These are phyloP conservation scores for Megathymus violae DNA, from an alignment of 1,140 invertebrate species.

Conservation along the genomic window DNA sequence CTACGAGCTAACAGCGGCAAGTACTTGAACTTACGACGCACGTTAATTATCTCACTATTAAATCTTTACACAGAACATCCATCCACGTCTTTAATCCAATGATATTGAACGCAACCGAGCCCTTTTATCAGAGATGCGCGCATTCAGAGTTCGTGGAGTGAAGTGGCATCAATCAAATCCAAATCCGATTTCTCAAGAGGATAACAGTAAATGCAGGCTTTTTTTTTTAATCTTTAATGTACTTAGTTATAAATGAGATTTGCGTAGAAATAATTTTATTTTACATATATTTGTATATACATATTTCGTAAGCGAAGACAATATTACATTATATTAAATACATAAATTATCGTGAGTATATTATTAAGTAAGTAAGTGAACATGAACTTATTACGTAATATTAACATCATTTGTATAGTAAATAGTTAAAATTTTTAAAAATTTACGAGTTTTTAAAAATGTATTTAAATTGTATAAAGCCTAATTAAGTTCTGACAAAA, in stretches of 20 bases:
- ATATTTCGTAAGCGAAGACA: too few relatives aligned
- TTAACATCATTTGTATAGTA: too few relatives aligned
- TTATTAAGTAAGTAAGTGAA: too few relatives aligned
- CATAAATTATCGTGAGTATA: too few relatives aligned
- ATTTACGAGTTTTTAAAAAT: too few relatives aligned
- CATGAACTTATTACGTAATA: too few relatives aligned
- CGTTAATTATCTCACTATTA: slow-evolving; percentile 12
- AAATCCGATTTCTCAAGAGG: slow-evolving; percentile 16
- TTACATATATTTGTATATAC: too few relatives aligned
- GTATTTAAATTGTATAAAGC: too few relatives aligned
- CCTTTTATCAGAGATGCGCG: slow-evolving; percentile 3
- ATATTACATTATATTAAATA: too few relatives aligned
- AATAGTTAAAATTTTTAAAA: too few relatives aligned
- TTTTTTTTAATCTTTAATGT: slow-evolving; percentile 1
- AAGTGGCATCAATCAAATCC: slow-evolving; percentile 26
- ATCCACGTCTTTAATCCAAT: slow-evolving; percentile 24
- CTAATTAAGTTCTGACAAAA: too few relatives aligned
- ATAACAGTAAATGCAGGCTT: slow-evolving; percentile 9
- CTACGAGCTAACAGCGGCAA: not conserved
- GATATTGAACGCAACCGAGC: slow-evolving; percentile 22
- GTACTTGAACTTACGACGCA: slow-evolving; percentile 15
- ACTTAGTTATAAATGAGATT: not conserved
- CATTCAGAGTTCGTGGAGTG: not conserved
- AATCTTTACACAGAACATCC: slow-evolving; percentile 19
- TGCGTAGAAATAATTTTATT: too few relatives aligned